Percentiles rank a stretch among this genome's conserved stretches.
phyloP scores from a whole-genome alignment of 1,140 invertebrate genomes.

The Eubasilissa regina region DNA sequence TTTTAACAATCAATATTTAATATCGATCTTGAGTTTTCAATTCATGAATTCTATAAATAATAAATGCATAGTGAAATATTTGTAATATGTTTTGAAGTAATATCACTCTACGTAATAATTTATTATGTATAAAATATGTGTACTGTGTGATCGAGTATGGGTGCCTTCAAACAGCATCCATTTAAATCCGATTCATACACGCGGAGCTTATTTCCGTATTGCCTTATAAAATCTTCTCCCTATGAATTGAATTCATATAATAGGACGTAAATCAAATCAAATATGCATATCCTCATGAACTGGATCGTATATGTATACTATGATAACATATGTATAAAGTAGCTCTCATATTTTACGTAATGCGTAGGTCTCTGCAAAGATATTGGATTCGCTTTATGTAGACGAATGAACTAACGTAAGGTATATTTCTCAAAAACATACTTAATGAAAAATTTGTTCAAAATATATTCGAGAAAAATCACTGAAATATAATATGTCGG shows the following conservation, averaged over 20 bases:
- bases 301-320: slow-evolving; percentile 1
- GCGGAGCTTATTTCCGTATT: slow-evolving; percentile 27
- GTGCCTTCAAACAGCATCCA: background rate
- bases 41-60: too few species aligned
- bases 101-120: too few species aligned
- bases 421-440: background rate
- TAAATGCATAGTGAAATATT: too few species aligned
- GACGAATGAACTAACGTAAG: slow-evolving; percentile 20
- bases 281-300: slow-evolving; percentile 33
- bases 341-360: slow-evolving; percentile 8
- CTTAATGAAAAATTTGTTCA: background rate
- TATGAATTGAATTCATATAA: slow-evolving; percentile 39
- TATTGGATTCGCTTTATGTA: slow-evolving; percentile 9
- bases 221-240: slow-evolving; percentile 33
- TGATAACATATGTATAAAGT: slow-evolving; percentile 3
- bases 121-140: too few species aligned
- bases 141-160: background rate
- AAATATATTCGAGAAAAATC: background rate
- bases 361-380: background rate
- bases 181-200: slow-evolving; percentile 27
- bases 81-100: too few species aligned
- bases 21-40: too few species aligned
- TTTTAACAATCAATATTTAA: too few species aligned
- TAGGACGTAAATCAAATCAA: slow-evolving; percentile 36
- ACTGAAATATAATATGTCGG: too few species aligned